Conservation (phyloP, 2,113 vertebrate species). For the Anolis carolinensis region DNA sequence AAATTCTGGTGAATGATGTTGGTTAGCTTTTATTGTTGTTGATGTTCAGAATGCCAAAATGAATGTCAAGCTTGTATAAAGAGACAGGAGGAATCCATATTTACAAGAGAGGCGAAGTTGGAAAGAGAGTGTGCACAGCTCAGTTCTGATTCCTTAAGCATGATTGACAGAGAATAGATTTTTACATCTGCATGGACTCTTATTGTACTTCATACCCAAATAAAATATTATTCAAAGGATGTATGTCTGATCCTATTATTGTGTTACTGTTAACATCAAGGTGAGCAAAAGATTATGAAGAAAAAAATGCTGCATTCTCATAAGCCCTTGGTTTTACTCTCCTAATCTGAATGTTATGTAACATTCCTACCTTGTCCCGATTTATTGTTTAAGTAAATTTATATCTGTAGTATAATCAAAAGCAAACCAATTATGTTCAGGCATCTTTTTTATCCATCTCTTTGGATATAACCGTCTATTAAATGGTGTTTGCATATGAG, state of each 20-base stretch:
- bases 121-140: neutral
- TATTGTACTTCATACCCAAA: neutral
- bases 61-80: neutral
- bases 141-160: neutral
- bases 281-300: constrained; percentile 55
- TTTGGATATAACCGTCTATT: constrained; percentile 81
- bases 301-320: constrained; percentile 40
- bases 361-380: constrained; percentile 65
- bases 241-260: constrained; percentile 9
- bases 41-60: neutral
- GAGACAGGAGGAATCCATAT: neutral
- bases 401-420: constrained; percentile 79
- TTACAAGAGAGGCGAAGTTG: neutral
- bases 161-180: neutral
- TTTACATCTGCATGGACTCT: neutral
- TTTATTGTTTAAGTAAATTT: constrained; percentile 79
- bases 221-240: constrained; percentile 12
- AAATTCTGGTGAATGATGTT: neutral
- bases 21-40: neutral
- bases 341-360: constrained; percentile 65
- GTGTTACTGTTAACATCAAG: constrained; percentile 43
- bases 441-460: constrained; percentile 78
- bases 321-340: constrained; percentile 54
- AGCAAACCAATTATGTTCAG: constrained; percentile 80
- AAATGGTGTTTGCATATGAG: constrained; percentile 80